These are phyloP conservation scores for Chanos chanos DNA, from an alignment of 2,797 vertebrate species.

Conservation along the genomic window DNA sequence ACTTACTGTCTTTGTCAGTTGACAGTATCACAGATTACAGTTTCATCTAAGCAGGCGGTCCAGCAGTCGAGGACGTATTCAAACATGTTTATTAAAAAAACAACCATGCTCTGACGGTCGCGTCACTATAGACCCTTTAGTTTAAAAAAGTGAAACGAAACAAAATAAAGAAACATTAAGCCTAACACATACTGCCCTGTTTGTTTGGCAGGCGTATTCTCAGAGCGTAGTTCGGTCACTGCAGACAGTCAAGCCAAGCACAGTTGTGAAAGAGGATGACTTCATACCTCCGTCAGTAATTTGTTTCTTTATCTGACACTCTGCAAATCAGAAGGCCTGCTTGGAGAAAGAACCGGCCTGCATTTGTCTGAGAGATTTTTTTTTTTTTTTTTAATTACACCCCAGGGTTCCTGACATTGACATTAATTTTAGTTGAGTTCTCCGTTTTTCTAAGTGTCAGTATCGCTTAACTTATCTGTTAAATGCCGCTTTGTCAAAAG, in stretches of 20 bases:
- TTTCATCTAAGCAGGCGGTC: no score
- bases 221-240: slow-evolving; percentile 42
- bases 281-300: slow-evolving; percentile 18
- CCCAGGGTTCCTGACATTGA: slow-evolving; percentile 22
- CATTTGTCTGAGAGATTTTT: slow-evolving; percentile 39
- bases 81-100: no score
- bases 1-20: no score
- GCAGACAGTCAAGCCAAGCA: slow-evolving; percentile 34
- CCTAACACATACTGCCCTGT: neutral
- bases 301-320: slow-evolving; percentile 33
- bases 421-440: slow-evolving; percentile 10
- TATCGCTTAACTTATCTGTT: neutral
- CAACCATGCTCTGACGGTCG: no score
- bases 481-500: neutral
- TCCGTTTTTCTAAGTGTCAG: slow-evolving; percentile 3
- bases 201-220: no score
- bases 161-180: slow-evolving; percentile 29
- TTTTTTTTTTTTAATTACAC: no score
- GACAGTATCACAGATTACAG: no score
- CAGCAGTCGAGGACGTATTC: no score
- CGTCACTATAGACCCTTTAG: no score
- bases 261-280: neutral
- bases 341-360: slow-evolving; percentile 35
- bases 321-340: slow-evolving; percentile 3
- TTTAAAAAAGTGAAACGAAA: no score